Evolutionary conservation across 2,113 vertebrate species (phyloP).

Genomic region (Odocoileus hemionus): DNA sequence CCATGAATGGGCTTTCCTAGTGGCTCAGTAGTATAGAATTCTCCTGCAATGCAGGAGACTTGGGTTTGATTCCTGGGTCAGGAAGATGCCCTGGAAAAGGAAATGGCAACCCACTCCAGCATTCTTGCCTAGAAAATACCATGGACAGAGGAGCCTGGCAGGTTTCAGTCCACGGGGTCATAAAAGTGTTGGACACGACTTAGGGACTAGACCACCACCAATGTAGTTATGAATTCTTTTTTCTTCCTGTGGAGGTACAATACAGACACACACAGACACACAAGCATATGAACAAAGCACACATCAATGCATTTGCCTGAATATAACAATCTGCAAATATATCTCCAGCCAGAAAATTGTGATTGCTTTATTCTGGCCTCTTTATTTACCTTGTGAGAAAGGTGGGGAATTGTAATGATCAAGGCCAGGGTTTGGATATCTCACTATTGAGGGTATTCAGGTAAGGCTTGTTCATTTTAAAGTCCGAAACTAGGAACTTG

Average conservation of each 20-base stretch:
- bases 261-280: background rate
- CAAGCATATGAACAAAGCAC: background rate
- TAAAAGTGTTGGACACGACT: background rate
- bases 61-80: background rate
- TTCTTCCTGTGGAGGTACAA: background rate
- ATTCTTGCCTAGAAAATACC: background rate
- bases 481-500: background rate
- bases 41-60: background rate
- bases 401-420: background rate
- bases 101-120: background rate
- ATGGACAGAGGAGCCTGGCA: background rate
- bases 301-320: background rate
- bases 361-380: background rate
- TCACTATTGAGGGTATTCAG: background rate
- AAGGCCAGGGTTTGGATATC: background rate
- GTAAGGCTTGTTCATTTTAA: conserved; percentile 6
- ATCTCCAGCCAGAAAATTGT: background rate
- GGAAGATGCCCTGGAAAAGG: background rate
- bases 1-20: background rate
- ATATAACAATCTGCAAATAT: background rate
- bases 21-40: background rate
- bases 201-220: background rate
- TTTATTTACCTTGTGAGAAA: background rate
- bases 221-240: background rate
- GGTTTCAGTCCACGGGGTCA: background rate